Evolutionary conservation across 23 tunicate genomes (phyloP).

Genomic region (Phallusia fumigata): DNA sequence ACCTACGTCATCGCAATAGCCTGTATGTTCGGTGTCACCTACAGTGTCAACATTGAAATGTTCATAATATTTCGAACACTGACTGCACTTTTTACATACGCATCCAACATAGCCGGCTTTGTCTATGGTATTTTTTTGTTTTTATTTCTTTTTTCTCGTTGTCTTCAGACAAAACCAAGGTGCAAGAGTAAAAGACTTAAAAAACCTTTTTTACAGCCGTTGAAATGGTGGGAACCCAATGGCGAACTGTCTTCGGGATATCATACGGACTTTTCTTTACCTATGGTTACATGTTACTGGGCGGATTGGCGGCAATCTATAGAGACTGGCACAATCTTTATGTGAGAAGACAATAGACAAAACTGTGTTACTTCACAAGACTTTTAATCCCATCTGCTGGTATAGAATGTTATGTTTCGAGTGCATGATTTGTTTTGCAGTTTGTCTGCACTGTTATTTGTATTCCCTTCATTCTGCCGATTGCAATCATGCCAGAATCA

Average conservation of each 20-base stretch:
- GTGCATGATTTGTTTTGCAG: neutral
- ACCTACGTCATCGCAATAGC: constrained; percentile 26
- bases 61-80: constrained; percentile 30
- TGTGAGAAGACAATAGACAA: neutral
- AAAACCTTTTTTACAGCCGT: constrained; percentile 13
- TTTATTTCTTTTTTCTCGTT: too few species aligned
- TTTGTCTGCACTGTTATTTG: neutral
- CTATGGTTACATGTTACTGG: constrained; percentile 43
- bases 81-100: constrained; percentile 42
- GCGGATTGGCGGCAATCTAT: constrained; percentile 32
- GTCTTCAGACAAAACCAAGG: too few species aligned
- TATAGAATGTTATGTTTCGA: too few species aligned
- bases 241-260: constrained; percentile 40
- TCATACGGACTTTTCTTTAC: constrained; percentile 19
- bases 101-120: constrained; percentile 37
- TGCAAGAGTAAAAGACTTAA: too few species aligned
- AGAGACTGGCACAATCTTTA: constrained; percentile 39
- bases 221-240: constrained; percentile 36
- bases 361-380: too few species aligned
- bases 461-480: neutral
- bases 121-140: constrained; percentile 43
- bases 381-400: too few species aligned
- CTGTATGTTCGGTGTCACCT: constrained; percentile 40
- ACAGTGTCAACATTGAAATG: constrained; percentile 23
- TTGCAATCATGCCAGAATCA: constrained; percentile 14